phyloP scores from a whole-genome alignment of 2,888 invertebrate genomes.

The Caprella mutica region DNA sequence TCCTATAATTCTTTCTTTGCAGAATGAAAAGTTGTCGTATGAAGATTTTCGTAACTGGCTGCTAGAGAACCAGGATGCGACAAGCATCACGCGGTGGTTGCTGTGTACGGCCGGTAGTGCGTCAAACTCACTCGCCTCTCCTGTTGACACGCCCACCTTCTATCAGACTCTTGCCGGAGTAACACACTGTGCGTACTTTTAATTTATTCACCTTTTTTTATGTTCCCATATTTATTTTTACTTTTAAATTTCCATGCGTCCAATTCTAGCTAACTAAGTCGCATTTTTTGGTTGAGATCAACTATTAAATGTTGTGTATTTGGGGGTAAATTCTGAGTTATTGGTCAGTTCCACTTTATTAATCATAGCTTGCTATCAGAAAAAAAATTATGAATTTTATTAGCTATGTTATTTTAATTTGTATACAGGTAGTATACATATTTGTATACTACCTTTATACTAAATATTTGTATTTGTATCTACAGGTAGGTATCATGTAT shows the following conservation, averaged over 20 bases:
- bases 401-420: background rate
- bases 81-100: constrained; percentile 70
- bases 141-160: constrained; percentile 72
- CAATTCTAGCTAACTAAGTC: too few relatives aligned
- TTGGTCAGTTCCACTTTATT: too few relatives aligned
- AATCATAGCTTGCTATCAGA: too few relatives aligned
- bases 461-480: constrained; percentile 7
- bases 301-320: too few relatives aligned
- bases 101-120: constrained; percentile 58
- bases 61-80: constrained; percentile 55
- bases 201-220: too few relatives aligned
- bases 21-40: constrained; percentile 44
- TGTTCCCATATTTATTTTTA: too few relatives aligned
- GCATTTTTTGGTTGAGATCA: too few relatives aligned
- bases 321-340: too few relatives aligned
- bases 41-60: constrained; percentile 64
- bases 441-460: constrained; percentile 3
- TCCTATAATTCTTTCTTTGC: constrained; percentile 23
- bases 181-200: constrained; percentile 70
- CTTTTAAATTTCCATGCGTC: background rate
- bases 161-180: constrained; percentile 89
- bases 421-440: background rate
- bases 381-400: background rate
- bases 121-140: constrained; percentile 59
- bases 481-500: background rate